Conservation (phyloP, 37 sponge, comb jelly and placozoan species). For the Cliona cf. orientalis region DNA sequence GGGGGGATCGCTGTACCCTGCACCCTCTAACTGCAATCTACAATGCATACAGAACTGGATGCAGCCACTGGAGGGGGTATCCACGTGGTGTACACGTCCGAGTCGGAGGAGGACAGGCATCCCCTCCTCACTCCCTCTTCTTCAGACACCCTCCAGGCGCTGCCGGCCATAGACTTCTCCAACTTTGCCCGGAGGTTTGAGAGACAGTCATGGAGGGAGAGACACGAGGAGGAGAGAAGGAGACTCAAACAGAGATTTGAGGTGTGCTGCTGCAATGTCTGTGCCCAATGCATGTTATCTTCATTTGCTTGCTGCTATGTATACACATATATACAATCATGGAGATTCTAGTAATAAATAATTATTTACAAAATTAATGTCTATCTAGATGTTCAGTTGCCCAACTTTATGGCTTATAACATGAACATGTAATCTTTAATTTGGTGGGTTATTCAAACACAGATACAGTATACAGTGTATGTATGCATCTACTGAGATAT, state of each 20-base stretch:
- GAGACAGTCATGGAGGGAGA: conserved; percentile 75
- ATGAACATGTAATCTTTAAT: no score
- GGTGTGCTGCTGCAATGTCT: not conserved
- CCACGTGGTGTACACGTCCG: conserved; percentile 17
- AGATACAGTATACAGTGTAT: no score
- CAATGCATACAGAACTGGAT: not conserved
- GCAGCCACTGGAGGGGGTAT: not conserved
- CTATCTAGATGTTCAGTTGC: no score
- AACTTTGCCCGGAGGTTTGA: conserved; percentile 47
- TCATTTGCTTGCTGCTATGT: no score
- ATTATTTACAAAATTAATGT: no score
- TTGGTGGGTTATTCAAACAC: no score
- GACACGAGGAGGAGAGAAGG: conserved; percentile 67
- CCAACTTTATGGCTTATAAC: no score
- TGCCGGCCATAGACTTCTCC: conserved; percentile 22
- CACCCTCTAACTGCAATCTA: not conserved
- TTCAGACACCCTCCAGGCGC: conserved; percentile 9
- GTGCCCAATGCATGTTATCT: not conserved
- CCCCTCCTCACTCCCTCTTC: not conserved
- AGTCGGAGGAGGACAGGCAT: conserved; percentile 67
- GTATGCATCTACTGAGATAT: no score
- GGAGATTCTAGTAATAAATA: no score
- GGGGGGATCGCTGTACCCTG: no score
- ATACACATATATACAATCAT: no score
- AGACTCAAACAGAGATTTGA: conserved; percentile 45